These are phyloP conservation scores for Tridacna gigas DNA, from an alignment of 2,888 invertebrate species.

Conservation along the genomic window DNA sequence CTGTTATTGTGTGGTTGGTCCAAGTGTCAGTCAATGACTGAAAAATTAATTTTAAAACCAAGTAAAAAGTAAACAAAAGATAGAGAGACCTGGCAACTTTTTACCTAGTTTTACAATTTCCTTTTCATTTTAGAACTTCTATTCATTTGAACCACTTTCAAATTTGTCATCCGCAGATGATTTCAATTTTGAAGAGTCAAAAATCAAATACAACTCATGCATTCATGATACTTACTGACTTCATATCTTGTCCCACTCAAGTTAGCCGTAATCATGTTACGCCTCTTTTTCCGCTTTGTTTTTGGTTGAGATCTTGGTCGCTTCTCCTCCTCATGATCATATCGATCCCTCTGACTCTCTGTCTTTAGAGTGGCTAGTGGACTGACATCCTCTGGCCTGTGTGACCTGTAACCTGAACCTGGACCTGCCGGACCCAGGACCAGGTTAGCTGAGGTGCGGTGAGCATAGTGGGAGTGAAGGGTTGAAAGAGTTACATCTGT, in stretches of 20 bases:
- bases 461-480: slow-evolving; percentile 68
- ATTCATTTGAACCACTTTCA: no score
- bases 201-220: background rate
- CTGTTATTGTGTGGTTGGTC: no score
- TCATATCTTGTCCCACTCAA: slow-evolving; percentile 84
- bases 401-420: slow-evolving; percentile 39
- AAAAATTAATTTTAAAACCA: no score
- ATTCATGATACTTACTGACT: slow-evolving; percentile 77
- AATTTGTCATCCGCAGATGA: no score
- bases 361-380: slow-evolving; percentile 20
- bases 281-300: slow-evolving; percentile 73
- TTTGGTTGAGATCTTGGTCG: slow-evolving; percentile 55
- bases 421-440: slow-evolving; percentile 51
- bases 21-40: no score
- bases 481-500: slow-evolving; percentile 73
- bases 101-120: no score
- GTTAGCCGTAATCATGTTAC: slow-evolving; percentile 79
- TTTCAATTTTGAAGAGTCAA: no score
- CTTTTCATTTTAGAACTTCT: no score
- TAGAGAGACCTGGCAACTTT: no score
- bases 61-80: no score
- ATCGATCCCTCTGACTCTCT: slow-evolving; percentile 34
- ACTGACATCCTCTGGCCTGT: slow-evolving; percentile 32
- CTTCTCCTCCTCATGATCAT: slow-evolving; percentile 56
- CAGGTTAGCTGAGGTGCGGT: slow-evolving; percentile 58